These are phyloP conservation scores for Nannoperca obscura DNA, from an alignment of 2,797 vertebrate genomes.

Conservation along the genomic window DNA sequence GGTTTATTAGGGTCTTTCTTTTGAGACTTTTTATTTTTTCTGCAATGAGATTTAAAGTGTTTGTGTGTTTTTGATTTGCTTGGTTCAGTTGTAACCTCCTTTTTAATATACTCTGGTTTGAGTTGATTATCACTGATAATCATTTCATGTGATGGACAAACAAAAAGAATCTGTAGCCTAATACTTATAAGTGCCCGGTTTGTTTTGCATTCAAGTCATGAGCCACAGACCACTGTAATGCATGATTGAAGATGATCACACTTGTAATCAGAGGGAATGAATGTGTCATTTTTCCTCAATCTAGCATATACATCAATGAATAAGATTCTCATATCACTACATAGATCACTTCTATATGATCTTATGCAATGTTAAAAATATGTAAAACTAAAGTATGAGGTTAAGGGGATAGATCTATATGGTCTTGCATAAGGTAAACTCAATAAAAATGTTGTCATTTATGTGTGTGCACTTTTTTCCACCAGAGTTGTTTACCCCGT, in stretches of 20 bases:
- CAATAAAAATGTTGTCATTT: constrained; percentile 80
- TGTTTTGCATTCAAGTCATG: constrained; percentile 73
- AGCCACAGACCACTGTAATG: constrained; percentile 80
- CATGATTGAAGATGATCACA: constrained; percentile 78
- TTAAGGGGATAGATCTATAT: constrained; percentile 76
- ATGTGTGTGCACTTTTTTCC: constrained; percentile 38
- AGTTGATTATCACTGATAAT: constrained; percentile 54
- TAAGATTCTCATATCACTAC: constrained; percentile 80
- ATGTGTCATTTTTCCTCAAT: constrained; percentile 71
- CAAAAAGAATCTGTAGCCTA: constrained; percentile 79
- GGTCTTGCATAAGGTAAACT: constrained; percentile 78
- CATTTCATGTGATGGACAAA: constrained; percentile 69
- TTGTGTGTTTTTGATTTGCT: constrained; percentile 62
- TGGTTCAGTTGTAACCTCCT: constrained; percentile 50
- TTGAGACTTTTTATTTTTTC: constrained; percentile 29
- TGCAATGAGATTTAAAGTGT: constrained; percentile 54
- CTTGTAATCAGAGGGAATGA: constrained; percentile 73
- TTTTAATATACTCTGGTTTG: constrained; percentile 51
- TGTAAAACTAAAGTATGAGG: constrained; percentile 71
- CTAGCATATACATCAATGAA: constrained; percentile 64
- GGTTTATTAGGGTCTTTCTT: constrained; percentile 41
- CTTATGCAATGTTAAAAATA: constrained; percentile 84
- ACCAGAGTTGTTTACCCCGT: background rate
- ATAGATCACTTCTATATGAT: constrained; percentile 79
- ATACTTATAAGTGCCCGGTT: constrained; percentile 80